These are phyloP conservation scores for Dolichoris vasculosae DNA, from an alignment of 1,140 invertebrate genomes.

Conservation along the genomic window DNA sequence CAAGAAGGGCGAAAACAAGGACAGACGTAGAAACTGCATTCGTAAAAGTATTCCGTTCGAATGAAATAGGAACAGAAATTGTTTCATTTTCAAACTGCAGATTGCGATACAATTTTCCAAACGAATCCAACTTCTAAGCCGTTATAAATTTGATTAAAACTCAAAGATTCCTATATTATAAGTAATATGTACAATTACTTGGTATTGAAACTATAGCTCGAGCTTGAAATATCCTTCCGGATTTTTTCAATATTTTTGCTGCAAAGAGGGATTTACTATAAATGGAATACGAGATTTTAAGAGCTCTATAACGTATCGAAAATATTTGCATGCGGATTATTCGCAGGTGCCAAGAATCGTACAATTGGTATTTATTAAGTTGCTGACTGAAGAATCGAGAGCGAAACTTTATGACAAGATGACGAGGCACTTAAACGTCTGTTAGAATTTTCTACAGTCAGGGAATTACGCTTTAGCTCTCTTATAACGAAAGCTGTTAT, in stretches of 20 bases:
- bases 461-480: not conserved
- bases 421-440: slow-evolving; percentile 32
- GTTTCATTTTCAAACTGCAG: not conserved
- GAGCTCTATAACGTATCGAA: not conserved
- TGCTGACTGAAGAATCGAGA: not conserved
- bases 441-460: slow-evolving; percentile 22
- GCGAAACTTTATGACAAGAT: slow-evolving; percentile 11
- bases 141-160: too few relatives aligned
- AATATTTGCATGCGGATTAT: slow-evolving; percentile 10
- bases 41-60: too few relatives aligned
- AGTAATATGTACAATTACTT: not conserved
- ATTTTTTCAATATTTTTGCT: slow-evolving; percentile 35
- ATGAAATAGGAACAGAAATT: not conserved
- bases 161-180: too few relatives aligned
- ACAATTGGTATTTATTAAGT: slow-evolving; percentile 51
- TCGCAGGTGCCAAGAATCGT: slow-evolving; percentile 9
- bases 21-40: too few relatives aligned
- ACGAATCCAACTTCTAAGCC: too few relatives aligned
- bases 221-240: not conserved
- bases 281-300: not conserved
- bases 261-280: not conserved
- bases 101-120: not conserved
- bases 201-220: not conserved
- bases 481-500: not conserved
- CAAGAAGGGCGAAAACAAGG: not conserved